These are phyloP conservation scores for Syndactyla subalaris DNA, from an alignment of 2,797 vertebrate species.

Conservation along the genomic window DNA sequence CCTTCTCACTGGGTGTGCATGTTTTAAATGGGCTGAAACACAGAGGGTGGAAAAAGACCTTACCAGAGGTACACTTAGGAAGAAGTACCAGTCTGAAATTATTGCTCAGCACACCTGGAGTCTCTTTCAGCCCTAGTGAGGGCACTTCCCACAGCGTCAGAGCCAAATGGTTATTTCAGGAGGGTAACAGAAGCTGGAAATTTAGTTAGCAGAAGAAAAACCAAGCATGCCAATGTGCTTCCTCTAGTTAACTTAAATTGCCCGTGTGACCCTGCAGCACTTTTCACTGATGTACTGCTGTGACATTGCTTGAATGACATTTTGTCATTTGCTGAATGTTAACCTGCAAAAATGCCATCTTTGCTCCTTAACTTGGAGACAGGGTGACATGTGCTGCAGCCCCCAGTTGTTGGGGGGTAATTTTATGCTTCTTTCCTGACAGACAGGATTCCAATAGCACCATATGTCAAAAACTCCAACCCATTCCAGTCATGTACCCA, in stretches of 20 bases:
- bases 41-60: not conserved
- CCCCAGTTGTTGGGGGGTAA: slow-evolving; percentile 28
- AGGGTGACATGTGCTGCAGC: not conserved
- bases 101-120: slow-evolving; percentile 15
- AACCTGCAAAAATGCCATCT: slow-evolving; percentile 37
- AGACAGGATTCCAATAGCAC: slow-evolving; percentile 62
- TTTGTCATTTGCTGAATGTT: slow-evolving; percentile 39
- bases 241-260: slow-evolving; percentile 23
- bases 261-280: not conserved
- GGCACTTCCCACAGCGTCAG: not conserved
- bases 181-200: not conserved
- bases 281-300: not conserved
- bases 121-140: not conserved
- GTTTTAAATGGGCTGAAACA: not conserved
- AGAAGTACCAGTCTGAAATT: not conserved
- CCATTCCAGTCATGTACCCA: slow-evolving; percentile 77
- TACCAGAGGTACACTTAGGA: not conserved
- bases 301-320: not conserved
- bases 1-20: not conserved
- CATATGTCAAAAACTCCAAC: slow-evolving; percentile 72
- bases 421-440: slow-evolving; percentile 59
- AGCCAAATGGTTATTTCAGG: not conserved
- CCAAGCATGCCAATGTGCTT: not conserved
- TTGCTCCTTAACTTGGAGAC: slow-evolving; percentile 26
- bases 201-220: slow-evolving; percentile 17